Conservation (phyloP, 2,797 vertebrate genomes). For the Microctenopoma steveboyesi region DNA sequence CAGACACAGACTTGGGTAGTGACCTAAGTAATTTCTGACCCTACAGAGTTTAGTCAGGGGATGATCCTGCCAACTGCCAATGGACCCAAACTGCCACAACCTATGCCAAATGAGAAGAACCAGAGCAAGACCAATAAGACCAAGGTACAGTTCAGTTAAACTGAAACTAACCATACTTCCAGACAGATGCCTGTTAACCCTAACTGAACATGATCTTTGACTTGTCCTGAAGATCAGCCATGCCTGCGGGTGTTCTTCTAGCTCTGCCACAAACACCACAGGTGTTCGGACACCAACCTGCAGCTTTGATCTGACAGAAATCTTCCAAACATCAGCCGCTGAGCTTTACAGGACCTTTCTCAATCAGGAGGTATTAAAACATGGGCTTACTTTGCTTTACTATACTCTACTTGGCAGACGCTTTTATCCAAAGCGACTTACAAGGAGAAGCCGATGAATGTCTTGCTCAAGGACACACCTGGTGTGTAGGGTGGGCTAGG, state of each 20-base stretch:
- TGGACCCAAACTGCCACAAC: constrained; percentile 61
- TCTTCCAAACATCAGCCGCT: constrained; percentile 89
- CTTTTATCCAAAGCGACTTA: too few relatives aligned
- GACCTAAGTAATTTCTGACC: constrained; percentile 28
- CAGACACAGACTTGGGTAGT: not conserved
- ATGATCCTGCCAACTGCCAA: constrained; percentile 93
- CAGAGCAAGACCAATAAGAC: constrained; percentile 78
- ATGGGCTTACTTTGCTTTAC: not conserved
- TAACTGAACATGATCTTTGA: constrained; percentile 3
- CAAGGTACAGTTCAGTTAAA: constrained; percentile 72
- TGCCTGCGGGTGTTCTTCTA: constrained; percentile 54
- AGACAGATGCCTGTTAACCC: not conserved
- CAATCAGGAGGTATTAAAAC: constrained; percentile 86
- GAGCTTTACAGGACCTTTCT: constrained; percentile 91
- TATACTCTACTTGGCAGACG: too few relatives aligned
- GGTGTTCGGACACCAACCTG: constrained; percentile 90
- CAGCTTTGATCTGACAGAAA: constrained; percentile 88
- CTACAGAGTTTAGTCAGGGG: constrained; percentile 94
- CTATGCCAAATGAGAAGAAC: constrained; percentile 70
- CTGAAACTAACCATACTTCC: not conserved
- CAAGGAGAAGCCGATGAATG: too few relatives aligned
- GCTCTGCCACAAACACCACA: constrained; percentile 52
- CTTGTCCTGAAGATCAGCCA: constrained; percentile 68
- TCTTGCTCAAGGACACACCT: too few relatives aligned
- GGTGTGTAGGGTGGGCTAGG: too few relatives aligned